phyloP scores from a whole-genome alignment of 2,113 vertebrate genomes.

The Toxotes chatareus region DNA sequence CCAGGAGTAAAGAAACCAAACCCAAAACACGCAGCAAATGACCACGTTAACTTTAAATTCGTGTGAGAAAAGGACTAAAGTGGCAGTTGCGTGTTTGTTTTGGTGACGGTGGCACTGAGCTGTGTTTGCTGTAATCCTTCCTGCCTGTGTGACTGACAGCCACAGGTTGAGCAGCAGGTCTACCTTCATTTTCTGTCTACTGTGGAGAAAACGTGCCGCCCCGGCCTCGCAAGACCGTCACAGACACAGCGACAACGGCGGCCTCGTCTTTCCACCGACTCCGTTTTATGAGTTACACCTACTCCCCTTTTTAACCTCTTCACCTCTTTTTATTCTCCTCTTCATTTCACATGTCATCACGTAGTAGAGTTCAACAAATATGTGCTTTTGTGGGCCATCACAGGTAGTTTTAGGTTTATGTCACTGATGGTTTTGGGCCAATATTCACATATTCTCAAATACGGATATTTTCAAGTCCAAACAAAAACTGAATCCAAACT shows the following conservation, averaged over 20 bases:
- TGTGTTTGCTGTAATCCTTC: constrained; percentile 46
- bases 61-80: constrained; percentile 9
- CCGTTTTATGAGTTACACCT: constrained; percentile 1
- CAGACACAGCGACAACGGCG: constrained; percentile 4
- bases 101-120: constrained; percentile 41
- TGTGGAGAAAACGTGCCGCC: constrained; percentile 9
- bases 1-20: not conserved
- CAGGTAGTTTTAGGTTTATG: constrained; percentile 1
- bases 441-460: not conserved
- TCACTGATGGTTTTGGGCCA: not conserved
- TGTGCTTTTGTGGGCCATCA: not conserved
- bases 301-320: not conserved
- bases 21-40: not conserved
- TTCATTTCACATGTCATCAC: constrained; percentile 16
- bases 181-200: constrained; percentile 53
- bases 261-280: not conserved
- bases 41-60: not conserved
- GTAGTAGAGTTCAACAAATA: not conserved
- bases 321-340: not conserved
- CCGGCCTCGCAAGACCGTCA: not conserved
- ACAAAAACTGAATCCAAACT: constrained; percentile 19
- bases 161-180: constrained; percentile 72
- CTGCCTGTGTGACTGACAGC: constrained; percentile 71
- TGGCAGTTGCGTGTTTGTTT: constrained; percentile 53
- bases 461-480: not conserved